phyloP scores from a whole-genome alignment of 2,113 vertebrate genomes.

The Protobothrops mucrosquamatus region DNA sequence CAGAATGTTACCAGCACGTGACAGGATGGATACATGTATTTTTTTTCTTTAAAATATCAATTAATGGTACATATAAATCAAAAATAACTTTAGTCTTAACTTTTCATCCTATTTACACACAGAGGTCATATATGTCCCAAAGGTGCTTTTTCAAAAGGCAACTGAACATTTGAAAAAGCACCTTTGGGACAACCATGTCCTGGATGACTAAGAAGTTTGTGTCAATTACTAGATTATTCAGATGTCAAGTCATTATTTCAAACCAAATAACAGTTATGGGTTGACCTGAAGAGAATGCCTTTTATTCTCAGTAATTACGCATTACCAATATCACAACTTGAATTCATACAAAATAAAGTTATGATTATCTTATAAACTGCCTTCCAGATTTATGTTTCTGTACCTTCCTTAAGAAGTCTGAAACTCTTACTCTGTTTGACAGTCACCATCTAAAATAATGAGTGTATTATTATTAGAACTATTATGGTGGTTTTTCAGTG shows the following conservation, averaged over 20 bases:
- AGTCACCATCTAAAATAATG: background rate
- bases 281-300: background rate
- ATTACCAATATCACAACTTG: background rate
- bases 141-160: background rate
- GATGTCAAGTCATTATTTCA: constrained; percentile 2
- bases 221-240: background rate
- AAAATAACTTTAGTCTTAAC: background rate
- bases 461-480: background rate
- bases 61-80: background rate
- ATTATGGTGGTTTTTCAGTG: background rate
- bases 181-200: background rate
- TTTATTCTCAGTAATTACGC: background rate
- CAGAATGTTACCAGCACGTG: background rate
- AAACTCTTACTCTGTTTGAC: background rate
- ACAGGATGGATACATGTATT: background rate
- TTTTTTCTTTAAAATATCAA: background rate
- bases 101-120: rapidly evolving
- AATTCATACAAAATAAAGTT: background rate
- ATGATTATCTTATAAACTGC: background rate
- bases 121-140: background rate
- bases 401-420: background rate
- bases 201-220: background rate
- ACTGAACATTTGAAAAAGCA: background rate
- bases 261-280: background rate
- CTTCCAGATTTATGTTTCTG: background rate